A percentile compares a stretch with the other conserved stretches of the same genome.
Conservation (phyloP, 1,140 invertebrate genomes). For the Caenorhabditis remanei region DNA sequence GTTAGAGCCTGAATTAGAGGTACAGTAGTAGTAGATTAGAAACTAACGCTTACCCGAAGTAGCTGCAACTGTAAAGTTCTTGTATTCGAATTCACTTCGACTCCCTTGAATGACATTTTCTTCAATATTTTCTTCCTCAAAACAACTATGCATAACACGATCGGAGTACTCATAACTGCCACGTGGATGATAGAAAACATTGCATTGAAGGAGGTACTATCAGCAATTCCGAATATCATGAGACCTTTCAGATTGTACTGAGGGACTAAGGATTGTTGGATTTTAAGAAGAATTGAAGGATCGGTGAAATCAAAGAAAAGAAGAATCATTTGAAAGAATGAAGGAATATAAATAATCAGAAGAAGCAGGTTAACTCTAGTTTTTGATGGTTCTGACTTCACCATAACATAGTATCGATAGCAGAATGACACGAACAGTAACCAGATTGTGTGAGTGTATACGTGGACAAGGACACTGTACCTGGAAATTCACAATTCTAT, state of each 20-base stretch:
- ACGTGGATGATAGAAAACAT: conserved; percentile 53
- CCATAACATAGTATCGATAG: background rate
- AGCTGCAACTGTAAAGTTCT: conserved; percentile 23
- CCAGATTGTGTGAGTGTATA: conserved; percentile 15
- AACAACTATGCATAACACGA: conserved; percentile 34
- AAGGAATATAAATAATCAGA: conserved; percentile 8
- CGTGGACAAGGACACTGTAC: conserved; percentile 12
- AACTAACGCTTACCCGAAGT: background rate
- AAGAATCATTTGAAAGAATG: conserved; percentile 46
- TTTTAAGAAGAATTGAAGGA: background rate
- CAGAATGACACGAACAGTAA: background rate
- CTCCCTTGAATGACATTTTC: background rate
- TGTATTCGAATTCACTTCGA: background rate
- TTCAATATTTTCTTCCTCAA: conserved; percentile 23
- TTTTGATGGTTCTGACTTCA: background rate
- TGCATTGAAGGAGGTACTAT: conserved; percentile 46
- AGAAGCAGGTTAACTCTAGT: background rate
- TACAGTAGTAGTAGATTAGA: background rate
- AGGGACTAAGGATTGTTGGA: conserved; percentile 19
- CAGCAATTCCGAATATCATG: conserved; percentile 21
- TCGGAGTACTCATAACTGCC: conserved; percentile 49
- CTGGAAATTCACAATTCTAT: background rate
- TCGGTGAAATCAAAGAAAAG: conserved; percentile 15
- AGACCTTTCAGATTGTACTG: conserved; percentile 22
- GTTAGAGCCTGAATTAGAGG: conserved; percentile 10